These are phyloP conservation scores for Temnothorax longispinosus DNA, from an alignment of 1,140 invertebrate species.

Conservation along the genomic window DNA sequence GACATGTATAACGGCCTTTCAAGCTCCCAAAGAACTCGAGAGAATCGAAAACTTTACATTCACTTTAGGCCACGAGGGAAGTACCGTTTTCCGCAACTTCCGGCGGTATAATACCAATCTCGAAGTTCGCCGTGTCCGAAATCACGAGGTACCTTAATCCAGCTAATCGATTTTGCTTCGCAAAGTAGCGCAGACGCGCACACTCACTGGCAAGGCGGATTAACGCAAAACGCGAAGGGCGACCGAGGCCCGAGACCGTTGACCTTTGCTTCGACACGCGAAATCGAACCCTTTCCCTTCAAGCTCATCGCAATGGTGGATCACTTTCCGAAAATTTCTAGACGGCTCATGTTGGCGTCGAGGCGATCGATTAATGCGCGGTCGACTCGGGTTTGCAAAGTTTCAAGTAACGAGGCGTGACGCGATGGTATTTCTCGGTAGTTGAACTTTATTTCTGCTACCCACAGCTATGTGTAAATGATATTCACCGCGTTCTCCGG, in stretches of 20 bases:
- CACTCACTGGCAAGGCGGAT: constrained; percentile 7
- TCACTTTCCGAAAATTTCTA: constrained; percentile 18
- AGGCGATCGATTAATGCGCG: constrained; percentile 22
- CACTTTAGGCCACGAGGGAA: neutral
- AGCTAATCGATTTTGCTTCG: constrained; percentile 21
- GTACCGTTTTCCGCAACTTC: constrained; percentile 31
- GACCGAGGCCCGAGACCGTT: neutral
- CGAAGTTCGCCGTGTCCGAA: constrained; percentile 30
- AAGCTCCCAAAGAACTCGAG: constrained; percentile 11
- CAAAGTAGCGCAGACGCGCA: constrained; percentile 19
- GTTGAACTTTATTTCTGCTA: constrained; percentile 35
- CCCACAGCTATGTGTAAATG: neutral
- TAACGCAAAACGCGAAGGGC: constrained; percentile 26
- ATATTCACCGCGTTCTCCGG: constrained; percentile 11
- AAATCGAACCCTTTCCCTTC: neutral
- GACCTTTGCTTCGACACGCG: constrained; percentile 33
- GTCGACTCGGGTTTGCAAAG: constrained; percentile 27
- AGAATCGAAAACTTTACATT: constrained; percentile 47
- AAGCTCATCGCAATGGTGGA: neutral
- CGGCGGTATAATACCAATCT: constrained; percentile 22
- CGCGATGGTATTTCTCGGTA: constrained; percentile 2
- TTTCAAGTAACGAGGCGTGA: constrained; percentile 33
- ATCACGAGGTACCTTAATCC: constrained; percentile 27
- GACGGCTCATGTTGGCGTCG: neutral
- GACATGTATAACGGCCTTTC: constrained; percentile 9